Evolutionary conservation across 2,888 invertebrate genomes (phyloP).

Genomic region (Busseola fusca): DNA sequence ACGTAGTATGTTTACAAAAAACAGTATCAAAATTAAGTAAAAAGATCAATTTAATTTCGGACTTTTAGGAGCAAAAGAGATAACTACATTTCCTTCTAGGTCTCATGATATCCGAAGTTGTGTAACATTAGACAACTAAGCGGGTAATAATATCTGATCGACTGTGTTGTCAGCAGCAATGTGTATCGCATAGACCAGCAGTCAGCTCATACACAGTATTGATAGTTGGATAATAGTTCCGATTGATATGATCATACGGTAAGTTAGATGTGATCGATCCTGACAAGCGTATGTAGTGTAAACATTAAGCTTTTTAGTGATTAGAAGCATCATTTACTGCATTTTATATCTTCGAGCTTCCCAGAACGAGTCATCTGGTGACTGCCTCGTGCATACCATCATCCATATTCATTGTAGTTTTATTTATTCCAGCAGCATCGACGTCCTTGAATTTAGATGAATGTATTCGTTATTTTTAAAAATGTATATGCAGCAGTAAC

Average conservation of each 20-base stretch:
- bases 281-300: conserved; percentile 81
- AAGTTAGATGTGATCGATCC: conserved; percentile 83
- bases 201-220: conserved; percentile 71
- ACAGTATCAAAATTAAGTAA: conserved; percentile 34
- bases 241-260: conserved; percentile 83
- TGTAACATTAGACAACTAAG: conserved; percentile 52
- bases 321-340: conserved; percentile 83
- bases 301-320: conserved; percentile 83
- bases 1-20: conserved; percentile 26
- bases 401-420: conserved; percentile 83
- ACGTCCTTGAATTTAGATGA: conserved; percentile 76
- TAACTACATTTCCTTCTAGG: conserved; percentile 48
- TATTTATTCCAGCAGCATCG: conserved; percentile 77
- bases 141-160: conserved; percentile 60
- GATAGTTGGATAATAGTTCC: conserved; percentile 81
- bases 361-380: conserved; percentile 77
- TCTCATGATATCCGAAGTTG: conserved; percentile 62
- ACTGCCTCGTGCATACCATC: conserved; percentile 75
- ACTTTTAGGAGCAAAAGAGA: conserved; percentile 43
- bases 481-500: conserved; percentile 61
- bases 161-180: conserved; percentile 75
- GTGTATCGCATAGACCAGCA: conserved; percentile 75
- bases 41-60: conserved; percentile 37
- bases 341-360: conserved; percentile 77
- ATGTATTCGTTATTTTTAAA: conserved; percentile 70